These are phyloP conservation scores for Rhopilema esculentum DNA, from an alignment of 30 jellyfish, hydroid and myxozoan genomes.

Conservation along the genomic window DNA sequence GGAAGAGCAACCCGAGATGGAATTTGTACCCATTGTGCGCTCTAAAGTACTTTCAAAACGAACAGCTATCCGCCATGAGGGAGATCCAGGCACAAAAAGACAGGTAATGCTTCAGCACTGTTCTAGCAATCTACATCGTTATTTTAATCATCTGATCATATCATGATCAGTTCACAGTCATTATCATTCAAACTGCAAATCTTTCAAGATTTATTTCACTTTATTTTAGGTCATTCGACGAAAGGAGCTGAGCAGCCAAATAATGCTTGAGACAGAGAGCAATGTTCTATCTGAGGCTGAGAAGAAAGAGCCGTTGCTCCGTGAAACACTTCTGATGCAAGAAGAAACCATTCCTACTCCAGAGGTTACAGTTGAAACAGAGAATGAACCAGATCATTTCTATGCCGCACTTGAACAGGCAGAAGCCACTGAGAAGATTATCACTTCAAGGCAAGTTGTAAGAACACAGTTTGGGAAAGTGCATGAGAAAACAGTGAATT, in stretches of 20 bases:
- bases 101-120: conserved; percentile 1
- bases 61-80: conserved; percentile 36
- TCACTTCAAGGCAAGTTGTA: neutral
- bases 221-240: conserved; percentile 33
- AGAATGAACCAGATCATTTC: neutral
- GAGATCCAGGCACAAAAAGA: conserved; percentile 4
- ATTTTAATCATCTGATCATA: too few relatives aligned
- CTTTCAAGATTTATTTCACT: too few relatives aligned
- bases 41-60: conserved; percentile 5
- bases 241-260: conserved; percentile 14
- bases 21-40: conserved; percentile 28
- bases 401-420: neutral
- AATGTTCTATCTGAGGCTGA: neutral
- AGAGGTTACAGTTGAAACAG: neutral
- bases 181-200: neutral
- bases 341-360: neutral
- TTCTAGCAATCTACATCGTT: too few relatives aligned
- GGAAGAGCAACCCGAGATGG: conserved; percentile 3
- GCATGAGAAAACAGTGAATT: neutral
- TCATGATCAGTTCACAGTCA: neutral
- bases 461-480: too few relatives aligned
- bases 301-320: neutral
- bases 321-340: neutral
- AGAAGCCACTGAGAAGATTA: neutral
- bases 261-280: neutral